phyloP scores from a whole-genome alignment of 2,888 invertebrate species.

The Mantis religiosa region DNA sequence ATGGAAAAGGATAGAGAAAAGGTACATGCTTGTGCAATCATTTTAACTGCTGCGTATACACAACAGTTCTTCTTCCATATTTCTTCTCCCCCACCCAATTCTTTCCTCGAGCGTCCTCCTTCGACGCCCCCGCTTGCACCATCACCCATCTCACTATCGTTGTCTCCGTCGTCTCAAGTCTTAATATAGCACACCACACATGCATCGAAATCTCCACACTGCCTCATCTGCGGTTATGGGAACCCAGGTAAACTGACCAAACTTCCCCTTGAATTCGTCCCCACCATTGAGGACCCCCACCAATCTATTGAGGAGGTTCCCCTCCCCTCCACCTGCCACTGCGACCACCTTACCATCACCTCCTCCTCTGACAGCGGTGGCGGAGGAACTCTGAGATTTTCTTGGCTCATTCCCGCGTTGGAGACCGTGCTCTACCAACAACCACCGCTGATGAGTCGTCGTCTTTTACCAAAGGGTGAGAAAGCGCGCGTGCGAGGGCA shows the following conservation, averaged over 20 bases:
- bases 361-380: background rate
- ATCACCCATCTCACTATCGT: background rate
- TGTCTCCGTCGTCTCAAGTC: background rate
- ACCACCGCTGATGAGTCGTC: background rate
- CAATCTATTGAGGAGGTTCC: background rate
- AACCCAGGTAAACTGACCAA: background rate
- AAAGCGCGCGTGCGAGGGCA: background rate
- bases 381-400: background rate
- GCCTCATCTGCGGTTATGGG: background rate
- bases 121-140: background rate
- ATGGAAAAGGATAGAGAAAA: background rate
- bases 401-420: background rate
- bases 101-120: background rate
- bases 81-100: background rate
- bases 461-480: background rate
- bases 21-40: conserved; percentile 6
- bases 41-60: conserved; percentile 9
- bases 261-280: background rate
- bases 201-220: background rate
- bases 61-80: background rate
- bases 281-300: background rate
- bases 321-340: background rate
- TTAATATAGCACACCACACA: conserved; percentile 6
- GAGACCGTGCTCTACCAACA: background rate
- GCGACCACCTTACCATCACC: background rate